Base-by-base conservation (phyloP, 2,113 vertebrate genomes). In the Syrrhaptes paradoxus region DNA sequence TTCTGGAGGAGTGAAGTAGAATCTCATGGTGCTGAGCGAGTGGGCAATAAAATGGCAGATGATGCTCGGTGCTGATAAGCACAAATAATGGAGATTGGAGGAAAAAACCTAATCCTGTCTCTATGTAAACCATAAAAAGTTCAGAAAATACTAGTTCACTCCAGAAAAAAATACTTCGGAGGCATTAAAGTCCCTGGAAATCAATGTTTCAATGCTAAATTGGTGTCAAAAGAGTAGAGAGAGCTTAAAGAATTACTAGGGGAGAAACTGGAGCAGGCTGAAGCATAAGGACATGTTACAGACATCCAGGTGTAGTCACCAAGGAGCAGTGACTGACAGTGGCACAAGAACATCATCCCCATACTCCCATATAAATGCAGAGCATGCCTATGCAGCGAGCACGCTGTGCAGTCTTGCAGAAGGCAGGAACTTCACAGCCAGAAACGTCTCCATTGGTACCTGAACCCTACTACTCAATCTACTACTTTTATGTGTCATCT, bases 351-450 rank as follows among this genome's bases (percentile, higher is more conserved):
- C 41, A 36, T 41, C 15, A 38, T 34, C 13, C 26, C 29, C 26
- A 34, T 4, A 9, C 12, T 72, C 58, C 54, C 54, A 5, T 11
- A 26, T 19, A 21, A 74, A 51, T 0, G 1, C 31, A 57, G 32
- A 82, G 29, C 7, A 1, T 22, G 34, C 28, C 51, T 32, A 10
- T 5, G 12, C 19, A 0, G 0, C 7, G 6, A 46, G 29, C 7
- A 13, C 2, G 0, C 54, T 43, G 8, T 4, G 55, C 16, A 52
- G 24, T n/a, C 55, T 67, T n/a, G 83, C 36, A 58, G 63, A 63
- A 89, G 57, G 24, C 34, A 48, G 10, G 41, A 41, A 41, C 31
- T 68, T n/a, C 18, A 52, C 31, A 68, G 63, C 11, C 79, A 68
- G 29, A 31, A 85, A 19, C 20, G 2, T 11, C 22, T 74, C 63